Evolutionary conservation across 2,113 vertebrate genomes (phyloP).

Genomic region (Notarius lentiginosus): DNA sequence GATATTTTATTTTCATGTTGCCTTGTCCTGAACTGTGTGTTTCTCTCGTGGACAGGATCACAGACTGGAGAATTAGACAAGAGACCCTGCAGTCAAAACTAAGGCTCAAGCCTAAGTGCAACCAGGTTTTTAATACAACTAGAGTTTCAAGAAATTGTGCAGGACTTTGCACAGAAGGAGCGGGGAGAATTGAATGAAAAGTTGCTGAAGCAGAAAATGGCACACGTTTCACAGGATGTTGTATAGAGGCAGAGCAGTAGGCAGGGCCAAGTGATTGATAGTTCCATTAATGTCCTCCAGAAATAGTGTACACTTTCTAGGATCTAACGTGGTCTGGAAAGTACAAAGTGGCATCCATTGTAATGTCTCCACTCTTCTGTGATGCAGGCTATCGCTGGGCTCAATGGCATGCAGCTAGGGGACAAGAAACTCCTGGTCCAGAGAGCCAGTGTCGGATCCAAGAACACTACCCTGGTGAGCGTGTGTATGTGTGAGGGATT

Average conservation of each 20-base stretch:
- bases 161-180: neutral
- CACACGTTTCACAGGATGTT: neutral
- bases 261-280: neutral
- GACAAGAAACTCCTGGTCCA: slow-evolving; percentile 93
- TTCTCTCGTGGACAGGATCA: neutral
- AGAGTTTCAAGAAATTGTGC: neutral
- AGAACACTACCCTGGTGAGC: slow-evolving; percentile 88
- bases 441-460: slow-evolving; percentile 90
- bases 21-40: neutral
- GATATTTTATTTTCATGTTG: neutral
- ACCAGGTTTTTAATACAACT: neutral
- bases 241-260: neutral
- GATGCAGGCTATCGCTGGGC: slow-evolving; percentile 83
- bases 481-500: neutral
- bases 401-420: slow-evolving; percentile 91
- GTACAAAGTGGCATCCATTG: neutral
- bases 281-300: neutral
- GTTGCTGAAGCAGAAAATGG: neutral
- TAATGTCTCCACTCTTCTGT: slow-evolving; percentile 33
- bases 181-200: neutral
- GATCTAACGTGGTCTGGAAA: neutral
- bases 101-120: neutral
- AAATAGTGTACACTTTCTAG: neutral
- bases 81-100: neutral
- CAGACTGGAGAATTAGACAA: neutral